A percentile compares a stretch with the other conserved stretches of the same genome.
phyloP scores from a whole-genome alignment of 1,140 invertebrate genomes.

The Pseudomyrmex dendroicus region DNA sequence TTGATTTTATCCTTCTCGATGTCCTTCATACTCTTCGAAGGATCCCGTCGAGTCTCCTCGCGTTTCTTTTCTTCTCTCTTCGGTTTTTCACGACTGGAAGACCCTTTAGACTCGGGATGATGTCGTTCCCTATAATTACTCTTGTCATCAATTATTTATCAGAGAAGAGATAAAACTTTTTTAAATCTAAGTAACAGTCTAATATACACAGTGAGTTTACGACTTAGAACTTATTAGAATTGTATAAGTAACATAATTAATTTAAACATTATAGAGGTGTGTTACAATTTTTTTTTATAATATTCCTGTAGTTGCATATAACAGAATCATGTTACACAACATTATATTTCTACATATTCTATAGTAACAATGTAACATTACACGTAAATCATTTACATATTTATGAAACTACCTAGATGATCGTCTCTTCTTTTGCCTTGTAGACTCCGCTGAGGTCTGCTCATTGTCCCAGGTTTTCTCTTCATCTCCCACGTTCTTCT shows the following conservation, averaged over 20 bases:
- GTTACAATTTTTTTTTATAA: neutral
- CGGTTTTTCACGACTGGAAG: conserved; percentile 67
- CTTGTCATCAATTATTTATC: conserved; percentile 62
- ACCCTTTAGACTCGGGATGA: conserved; percentile 64
- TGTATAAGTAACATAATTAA: neutral
- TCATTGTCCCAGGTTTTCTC: conserved; percentile 63
- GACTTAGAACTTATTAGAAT: too few species aligned
- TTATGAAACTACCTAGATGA: conserved; percentile 77
- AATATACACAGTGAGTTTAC: too few species aligned
- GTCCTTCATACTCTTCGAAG: conserved; percentile 82
- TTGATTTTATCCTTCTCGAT: conserved; percentile 83
- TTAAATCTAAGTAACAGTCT: too few species aligned
- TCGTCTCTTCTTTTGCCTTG: conserved; percentile 61
- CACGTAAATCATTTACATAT: conserved; percentile 37
- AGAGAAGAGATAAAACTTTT: neutral
- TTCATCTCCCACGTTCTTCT: conserved; percentile 70
- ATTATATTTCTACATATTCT: conserved; percentile 1
- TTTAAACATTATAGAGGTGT: neutral
- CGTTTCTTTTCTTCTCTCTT: conserved; percentile 77
- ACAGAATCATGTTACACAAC: conserved; percentile 28
- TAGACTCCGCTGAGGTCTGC: conserved; percentile 29
- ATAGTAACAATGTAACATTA: conserved; percentile 35
- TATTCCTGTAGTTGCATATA: neutral
- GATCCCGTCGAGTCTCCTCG: conserved; percentile 79
- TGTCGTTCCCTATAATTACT: conserved; percentile 74